Evolutionary conservation across 2,113 vertebrate species (phyloP).

Genomic region (Solea solea): DNA sequence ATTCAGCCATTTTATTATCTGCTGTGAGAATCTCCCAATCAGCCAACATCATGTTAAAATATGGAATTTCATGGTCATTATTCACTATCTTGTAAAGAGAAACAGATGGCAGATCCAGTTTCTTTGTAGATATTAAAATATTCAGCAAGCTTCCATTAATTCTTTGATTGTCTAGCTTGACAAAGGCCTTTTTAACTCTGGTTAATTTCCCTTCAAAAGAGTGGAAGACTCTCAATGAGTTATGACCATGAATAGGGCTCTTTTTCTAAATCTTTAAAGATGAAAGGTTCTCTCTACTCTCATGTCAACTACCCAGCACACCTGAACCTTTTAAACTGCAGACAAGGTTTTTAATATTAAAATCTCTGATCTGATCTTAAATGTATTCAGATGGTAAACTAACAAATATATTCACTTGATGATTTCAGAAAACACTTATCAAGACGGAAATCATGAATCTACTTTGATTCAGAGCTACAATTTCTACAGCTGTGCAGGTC

Average conservation of each 20-base stretch:
- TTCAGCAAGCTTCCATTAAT: slow-evolving; percentile 65
- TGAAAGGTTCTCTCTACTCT: slow-evolving; percentile 61
- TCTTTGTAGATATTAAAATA: slow-evolving; percentile 72
- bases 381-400: slow-evolving; percentile 48
- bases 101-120: slow-evolving; percentile 65
- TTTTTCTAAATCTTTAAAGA: slow-evolving; percentile 65
- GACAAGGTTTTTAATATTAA: slow-evolving; percentile 45
- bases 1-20: slow-evolving; percentile 23
- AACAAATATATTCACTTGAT: slow-evolving; percentile 37
- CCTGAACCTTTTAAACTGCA: slow-evolving; percentile 57
- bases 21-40: slow-evolving; percentile 16
- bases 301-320: slow-evolving; percentile 47
- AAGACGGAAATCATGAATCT: neutral
- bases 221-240: slow-evolving; percentile 52
- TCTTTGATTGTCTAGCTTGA: slow-evolving; percentile 68
- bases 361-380: slow-evolving; percentile 25
- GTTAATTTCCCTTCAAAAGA: slow-evolving; percentile 75
- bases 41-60: slow-evolving; percentile 41
- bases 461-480: neutral
- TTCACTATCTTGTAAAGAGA: slow-evolving; percentile 56
- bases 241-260: slow-evolving; percentile 61
- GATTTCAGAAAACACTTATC: neutral
- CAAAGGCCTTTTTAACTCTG: slow-evolving; percentile 71
- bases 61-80: slow-evolving; percentile 46
- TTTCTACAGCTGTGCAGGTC: slow-evolving; percentile 12